phyloP scores from a whole-genome alignment of 2,113 vertebrate species.

The Myrmophylax atrothorax region DNA sequence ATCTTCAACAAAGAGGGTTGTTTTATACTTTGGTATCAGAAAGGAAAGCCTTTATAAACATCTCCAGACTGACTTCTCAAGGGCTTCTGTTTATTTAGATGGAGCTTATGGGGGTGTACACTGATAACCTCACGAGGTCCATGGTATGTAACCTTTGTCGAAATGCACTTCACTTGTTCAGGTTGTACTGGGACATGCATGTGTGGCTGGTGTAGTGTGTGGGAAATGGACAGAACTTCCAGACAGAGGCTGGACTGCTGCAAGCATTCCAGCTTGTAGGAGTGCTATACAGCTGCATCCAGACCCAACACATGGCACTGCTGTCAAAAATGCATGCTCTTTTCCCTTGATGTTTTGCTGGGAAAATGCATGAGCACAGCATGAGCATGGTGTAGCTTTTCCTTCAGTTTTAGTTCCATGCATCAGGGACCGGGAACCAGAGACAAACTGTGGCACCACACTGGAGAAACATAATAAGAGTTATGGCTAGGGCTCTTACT shows the following conservation, averaged over 20 bases:
- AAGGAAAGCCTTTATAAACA: not conserved
- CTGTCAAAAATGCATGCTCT: not conserved
- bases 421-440: not conserved
- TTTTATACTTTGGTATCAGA: not conserved
- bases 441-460: not conserved
- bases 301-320: not conserved
- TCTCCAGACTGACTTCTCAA: not conserved
- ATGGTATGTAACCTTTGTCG: not conserved
- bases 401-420: not conserved
- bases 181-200: not conserved
- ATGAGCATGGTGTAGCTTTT: not conserved
- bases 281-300: not conserved
- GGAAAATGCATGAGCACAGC: not conserved
- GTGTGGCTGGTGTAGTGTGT: not conserved
- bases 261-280: not conserved
- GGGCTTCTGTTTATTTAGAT: not conserved
- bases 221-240: not conserved
- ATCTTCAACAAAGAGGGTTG: not conserved
- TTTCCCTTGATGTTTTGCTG: not conserved
- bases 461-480: not conserved
- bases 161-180: not conserved
- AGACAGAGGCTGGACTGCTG: rapidly evolving
- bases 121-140: not conserved
- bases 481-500: not conserved
- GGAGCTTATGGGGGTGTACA: not conserved